A percentile compares a stretch with the other conserved stretches of the same genome.
phyloP scores from a whole-genome alignment of 2,888 invertebrate species.

The Vesta saturnalis region DNA sequence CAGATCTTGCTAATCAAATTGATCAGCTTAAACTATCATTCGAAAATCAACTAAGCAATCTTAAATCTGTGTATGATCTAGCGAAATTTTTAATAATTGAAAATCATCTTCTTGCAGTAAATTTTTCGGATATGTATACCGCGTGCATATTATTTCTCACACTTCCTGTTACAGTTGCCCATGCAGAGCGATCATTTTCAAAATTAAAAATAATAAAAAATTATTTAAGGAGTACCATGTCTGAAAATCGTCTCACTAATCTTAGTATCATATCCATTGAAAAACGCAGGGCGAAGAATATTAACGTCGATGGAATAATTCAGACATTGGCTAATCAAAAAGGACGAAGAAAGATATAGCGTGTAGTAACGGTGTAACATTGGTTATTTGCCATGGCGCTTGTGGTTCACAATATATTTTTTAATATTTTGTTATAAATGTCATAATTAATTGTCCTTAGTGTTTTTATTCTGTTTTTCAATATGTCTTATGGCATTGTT shows the following conservation, averaged over 20 bases:
- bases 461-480: too few species aligned
- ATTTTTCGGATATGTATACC: background rate
- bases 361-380: too few species aligned
- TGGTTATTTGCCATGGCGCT: too few species aligned
- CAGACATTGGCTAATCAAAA: conserved; percentile 11
- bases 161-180: conserved; percentile 2
- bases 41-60: background rate
- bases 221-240: conserved; percentile 7
- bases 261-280: background rate
- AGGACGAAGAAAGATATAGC: conserved; percentile 26
- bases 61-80: background rate
- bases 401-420: too few species aligned
- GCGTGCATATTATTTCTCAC: conserved; percentile 2
- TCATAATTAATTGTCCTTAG: too few species aligned
- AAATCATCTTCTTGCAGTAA: background rate
- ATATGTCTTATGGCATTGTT: too few species aligned
- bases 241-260: background rate
- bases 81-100: background rate
- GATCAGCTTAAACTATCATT: background rate
- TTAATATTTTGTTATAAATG: too few species aligned
- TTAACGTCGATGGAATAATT: background rate
- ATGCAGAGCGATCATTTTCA: background rate
- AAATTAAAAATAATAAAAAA: conserved; percentile 15
- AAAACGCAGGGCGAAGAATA: background rate
- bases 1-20: background rate